Base-by-base conservation (phyloP, 2,888 invertebrate genomes). In the Achlya flavicornis region DNA sequence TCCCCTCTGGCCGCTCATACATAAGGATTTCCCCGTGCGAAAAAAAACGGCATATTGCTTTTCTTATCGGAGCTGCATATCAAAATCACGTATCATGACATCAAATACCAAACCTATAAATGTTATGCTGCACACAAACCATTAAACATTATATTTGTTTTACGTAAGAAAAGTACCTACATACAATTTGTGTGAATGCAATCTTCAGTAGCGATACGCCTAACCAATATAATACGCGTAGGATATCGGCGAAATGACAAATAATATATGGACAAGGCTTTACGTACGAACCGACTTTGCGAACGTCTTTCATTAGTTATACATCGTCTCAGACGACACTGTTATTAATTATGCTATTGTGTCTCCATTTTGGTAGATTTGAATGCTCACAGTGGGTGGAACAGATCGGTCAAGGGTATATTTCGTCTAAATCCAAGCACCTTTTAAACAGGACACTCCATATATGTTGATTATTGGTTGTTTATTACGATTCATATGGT, bases 311-410 rank as follows among this genome's bases (percentile, higher is more conserved):
- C 71, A 80, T 83, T 83, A 79, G 74, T 69, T 79, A 86, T 80
- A 78, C 80, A 77, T 76, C 73, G 76, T 67, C 76, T 66, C 80
- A 83, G 80, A 84, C 82, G 73, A 76, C 71, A 70, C 73, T 79
- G 72, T 84, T 85, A 87, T 85, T 87, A 86, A 90, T 87, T 85
- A 81, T 72, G 73, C 81, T 75, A 85, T 86, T 88, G 87, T 87
- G 66, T 81, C 83, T 79, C 69, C 68, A 77, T 89, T 82, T 78
- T 86, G 86, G 66, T 63, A 64, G 72, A 73, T 73, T 75, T 80
- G 79, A 83, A 81, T 78, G 78, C 65, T 65, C 63, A 66, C 71
- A 69, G 91, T 91, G 82, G 91, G 91, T 69, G 80, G 76, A 76
- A 81, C 77, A 68, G 77, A 84, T 86, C 84, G 85, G 87, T 86